Conservation (phyloP, 2,113 vertebrate genomes). For the Stomatorhinus ivindoensis region DNA sequence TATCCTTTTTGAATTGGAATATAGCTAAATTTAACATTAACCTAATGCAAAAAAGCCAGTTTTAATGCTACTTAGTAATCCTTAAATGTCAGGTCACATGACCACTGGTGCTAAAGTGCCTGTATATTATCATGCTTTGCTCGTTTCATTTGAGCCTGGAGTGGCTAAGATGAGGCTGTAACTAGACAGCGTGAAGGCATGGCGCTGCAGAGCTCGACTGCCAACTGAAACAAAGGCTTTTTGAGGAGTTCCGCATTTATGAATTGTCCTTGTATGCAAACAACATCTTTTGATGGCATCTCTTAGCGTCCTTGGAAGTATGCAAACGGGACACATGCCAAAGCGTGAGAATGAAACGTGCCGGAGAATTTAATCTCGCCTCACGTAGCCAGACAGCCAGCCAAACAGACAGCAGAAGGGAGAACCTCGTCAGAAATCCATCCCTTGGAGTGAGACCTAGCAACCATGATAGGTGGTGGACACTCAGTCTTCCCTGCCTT, state of each 20-base stretch:
- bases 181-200: neutral
- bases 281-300: conserved; percentile 48
- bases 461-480: conserved; percentile 22
- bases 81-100: neutral
- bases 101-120: neutral
- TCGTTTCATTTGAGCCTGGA: neutral
- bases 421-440: conserved; percentile 33
- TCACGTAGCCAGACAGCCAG: conserved; percentile 19
- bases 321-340: conserved; percentile 47
- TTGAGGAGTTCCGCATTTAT: conserved; percentile 6
- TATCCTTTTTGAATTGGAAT: neutral
- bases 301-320: conserved; percentile 50
- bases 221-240: neutral
- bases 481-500: conserved; percentile 27
- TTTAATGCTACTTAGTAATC: neutral
- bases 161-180: neutral
- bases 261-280: conserved; percentile 38
- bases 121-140: neutral
- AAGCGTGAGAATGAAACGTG: conserved; percentile 15
- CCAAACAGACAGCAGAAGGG: conserved; percentile 6
- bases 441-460: neutral
- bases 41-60: neutral
- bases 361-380: conserved; percentile 42
- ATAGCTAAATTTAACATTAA: neutral
- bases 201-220: neutral